phyloP scores from a whole-genome alignment of 2,113 vertebrate genomes.

The Pampusana beccarii region DNA sequence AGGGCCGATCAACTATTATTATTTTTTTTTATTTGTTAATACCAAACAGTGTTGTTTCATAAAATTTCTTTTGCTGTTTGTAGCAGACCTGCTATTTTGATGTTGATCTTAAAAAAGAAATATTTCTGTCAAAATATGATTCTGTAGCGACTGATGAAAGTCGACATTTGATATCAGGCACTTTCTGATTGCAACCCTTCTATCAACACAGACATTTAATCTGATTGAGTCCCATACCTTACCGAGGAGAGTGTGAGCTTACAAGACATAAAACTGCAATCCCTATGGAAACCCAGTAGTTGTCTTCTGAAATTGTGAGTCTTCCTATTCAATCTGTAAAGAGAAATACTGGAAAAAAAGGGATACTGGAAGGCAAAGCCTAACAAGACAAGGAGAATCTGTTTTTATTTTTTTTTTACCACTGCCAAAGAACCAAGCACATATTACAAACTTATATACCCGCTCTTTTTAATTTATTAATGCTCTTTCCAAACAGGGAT shows the following conservation, averaged over 20 bases:
- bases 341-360: background rate
- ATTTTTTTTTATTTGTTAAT: background rate
- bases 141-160: background rate
- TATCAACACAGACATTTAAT: background rate
- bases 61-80: background rate
- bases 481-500: background rate
- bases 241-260: background rate
- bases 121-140: background rate
- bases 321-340: background rate
- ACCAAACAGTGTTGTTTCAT: background rate
- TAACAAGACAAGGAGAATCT: background rate
- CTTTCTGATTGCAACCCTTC: background rate
- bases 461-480: background rate
- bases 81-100: background rate
- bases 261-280: background rate
- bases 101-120: background rate
- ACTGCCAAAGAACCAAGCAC: background rate
- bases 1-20: too few species aligned
- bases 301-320: background rate
- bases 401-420: background rate
- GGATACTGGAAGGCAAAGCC: background rate
- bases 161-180: background rate
- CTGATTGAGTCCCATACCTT: background rate
- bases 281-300: background rate
- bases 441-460: background rate